Percentiles rank a stretch among this genome's conserved stretches.
phyloP scores from a whole-genome alignment of 2,113 vertebrate species.

The Choloepus hoffmanni region DNA sequence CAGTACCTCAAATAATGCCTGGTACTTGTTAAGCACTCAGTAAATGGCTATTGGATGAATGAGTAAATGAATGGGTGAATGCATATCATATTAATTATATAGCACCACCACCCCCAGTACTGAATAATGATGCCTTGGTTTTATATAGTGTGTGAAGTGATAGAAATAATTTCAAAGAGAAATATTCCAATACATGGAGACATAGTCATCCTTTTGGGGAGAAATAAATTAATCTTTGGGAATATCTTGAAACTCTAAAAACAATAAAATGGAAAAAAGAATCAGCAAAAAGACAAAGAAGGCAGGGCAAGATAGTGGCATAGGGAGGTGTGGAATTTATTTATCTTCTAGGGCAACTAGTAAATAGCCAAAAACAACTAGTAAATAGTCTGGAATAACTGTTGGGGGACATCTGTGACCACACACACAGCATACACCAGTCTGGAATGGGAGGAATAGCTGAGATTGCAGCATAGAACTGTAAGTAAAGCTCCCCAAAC shows the following conservation, averaged over 20 bases:
- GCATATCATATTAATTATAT: not conserved
- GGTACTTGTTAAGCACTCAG: not conserved
- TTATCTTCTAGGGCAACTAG: too few relatives aligned
- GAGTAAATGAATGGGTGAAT: not conserved
- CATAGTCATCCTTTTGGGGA: not conserved
- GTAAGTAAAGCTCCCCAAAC: too few relatives aligned
- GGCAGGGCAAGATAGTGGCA: not conserved
- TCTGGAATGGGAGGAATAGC: too few relatives aligned
- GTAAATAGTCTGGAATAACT: too few relatives aligned
- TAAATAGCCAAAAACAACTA: too few relatives aligned
- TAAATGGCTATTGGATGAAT: conserved; percentile 29
- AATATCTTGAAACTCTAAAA: not conserved
- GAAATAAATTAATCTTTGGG: conserved; percentile 4
- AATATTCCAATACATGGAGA: not conserved
- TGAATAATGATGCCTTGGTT: not conserved
- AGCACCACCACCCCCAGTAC: not conserved
- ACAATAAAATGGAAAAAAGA: not conserved
- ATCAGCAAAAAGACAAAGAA: not conserved
- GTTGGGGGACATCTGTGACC: too few relatives aligned
- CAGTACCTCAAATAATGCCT: not conserved
- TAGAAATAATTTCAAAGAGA: not conserved
- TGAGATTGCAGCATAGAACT: too few relatives aligned
- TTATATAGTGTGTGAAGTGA: not conserved
- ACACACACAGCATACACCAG: too few relatives aligned
- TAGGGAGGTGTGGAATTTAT: too few relatives aligned